Percentiles rank a stretch among this genome's conserved stretches.
These are phyloP conservation scores for Malurus cyaneus DNA, from an alignment of 2,113 vertebrate genomes.

Conservation along the genomic window DNA sequence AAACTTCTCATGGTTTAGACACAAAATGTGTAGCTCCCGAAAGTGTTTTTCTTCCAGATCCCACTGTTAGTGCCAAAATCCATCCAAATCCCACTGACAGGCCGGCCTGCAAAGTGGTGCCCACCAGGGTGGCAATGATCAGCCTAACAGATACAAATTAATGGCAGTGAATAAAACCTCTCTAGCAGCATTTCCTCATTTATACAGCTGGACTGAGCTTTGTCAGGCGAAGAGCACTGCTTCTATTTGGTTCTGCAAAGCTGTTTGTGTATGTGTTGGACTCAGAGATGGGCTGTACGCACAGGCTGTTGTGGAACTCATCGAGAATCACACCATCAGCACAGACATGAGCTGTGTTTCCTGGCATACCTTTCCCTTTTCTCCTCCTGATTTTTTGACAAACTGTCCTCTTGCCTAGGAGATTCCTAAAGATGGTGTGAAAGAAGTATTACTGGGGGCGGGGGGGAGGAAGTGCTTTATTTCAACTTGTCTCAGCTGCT, in stretches of 20 bases:
- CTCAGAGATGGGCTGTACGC: neutral
- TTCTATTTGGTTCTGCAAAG: neutral
- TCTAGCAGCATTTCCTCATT: neutral
- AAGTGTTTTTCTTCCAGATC: neutral
- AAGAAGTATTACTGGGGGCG: neutral
- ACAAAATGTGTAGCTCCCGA: accelerated
- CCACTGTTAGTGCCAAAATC: neutral
- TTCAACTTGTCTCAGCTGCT: conserved; percentile 32
- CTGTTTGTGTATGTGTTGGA: neutral
- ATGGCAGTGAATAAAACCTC: neutral
- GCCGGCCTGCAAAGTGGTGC: neutral
- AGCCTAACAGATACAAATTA: neutral
- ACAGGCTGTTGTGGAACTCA: neutral
- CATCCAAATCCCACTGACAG: neutral
- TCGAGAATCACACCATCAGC: neutral
- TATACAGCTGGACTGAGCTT: accelerated
- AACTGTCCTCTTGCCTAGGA: conserved; percentile 11
- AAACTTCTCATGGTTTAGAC: accelerated
- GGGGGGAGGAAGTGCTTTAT: neutral
- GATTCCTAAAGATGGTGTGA: neutral
- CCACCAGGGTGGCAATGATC: accelerated
- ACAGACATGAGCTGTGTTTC: neutral
- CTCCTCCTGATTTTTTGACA: neutral
- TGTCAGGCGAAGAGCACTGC: accelerated
- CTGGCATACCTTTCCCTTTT: conserved; percentile 4